These are phyloP conservation scores for Rallus crepitans DNA, from an alignment of 2,797 vertebrate genomes.

Conservation along the genomic window DNA sequence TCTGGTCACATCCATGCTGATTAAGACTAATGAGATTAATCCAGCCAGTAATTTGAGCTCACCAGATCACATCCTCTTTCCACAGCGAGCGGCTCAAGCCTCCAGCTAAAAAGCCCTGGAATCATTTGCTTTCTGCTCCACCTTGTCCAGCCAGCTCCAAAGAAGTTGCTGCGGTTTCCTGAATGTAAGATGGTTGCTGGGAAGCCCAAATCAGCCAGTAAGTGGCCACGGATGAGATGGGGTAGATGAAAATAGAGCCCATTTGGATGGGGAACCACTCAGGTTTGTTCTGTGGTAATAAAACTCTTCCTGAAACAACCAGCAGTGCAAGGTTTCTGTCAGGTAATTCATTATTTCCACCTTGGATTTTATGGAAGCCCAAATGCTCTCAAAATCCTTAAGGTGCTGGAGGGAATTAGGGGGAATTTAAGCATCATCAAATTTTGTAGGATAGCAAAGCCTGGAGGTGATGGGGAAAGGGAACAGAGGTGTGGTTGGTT, in stretches of 20 bases:
- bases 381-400: too few species aligned
- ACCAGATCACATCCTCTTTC: not conserved
- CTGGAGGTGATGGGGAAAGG: not conserved
- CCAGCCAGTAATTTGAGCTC: not conserved
- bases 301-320: not conserved
- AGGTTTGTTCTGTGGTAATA: not conserved
- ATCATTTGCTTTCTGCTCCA: not conserved
- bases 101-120: slow-evolving; percentile 23
- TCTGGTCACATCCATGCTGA: not conserved
- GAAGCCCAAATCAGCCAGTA: not conserved
- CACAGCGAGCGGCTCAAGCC: slow-evolving; percentile 75
- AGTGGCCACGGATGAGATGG: accelerated
- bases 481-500: not conserved
- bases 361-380: not conserved
- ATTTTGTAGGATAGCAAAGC: not conserved
- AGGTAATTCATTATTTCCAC: not conserved
- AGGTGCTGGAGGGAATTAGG: not conserved
- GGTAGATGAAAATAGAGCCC: not conserved
- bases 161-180: not conserved
- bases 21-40: slow-evolving; percentile 3
- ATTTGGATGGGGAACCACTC: not conserved
- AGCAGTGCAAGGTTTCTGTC: not conserved
- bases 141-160: not conserved
- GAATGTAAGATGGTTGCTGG: not conserved
- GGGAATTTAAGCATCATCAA: not conserved